Base-by-base conservation (phyloP, 2,113 vertebrate species). In the Lampris megalopsis region DNA sequence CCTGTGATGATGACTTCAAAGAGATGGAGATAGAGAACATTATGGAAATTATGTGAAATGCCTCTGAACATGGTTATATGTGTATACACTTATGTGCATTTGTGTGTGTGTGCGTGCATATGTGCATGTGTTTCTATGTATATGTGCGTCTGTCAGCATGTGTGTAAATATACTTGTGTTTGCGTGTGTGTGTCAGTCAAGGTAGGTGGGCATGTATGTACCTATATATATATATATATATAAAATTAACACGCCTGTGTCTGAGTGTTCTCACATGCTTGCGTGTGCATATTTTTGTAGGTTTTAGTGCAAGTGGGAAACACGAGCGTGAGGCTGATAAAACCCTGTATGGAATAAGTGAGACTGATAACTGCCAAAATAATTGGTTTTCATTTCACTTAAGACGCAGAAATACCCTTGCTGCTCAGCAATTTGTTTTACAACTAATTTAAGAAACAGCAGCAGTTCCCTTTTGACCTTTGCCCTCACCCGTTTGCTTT, bases 381-480 rank as follows among this genome's bases (percentile, higher is more conserved):
- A 84, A 86, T 64, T 41, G 59, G 24, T 79, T 81, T 77, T 48
- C 50, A 53, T 63, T 53, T 63, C 57, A 81, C n/a, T 84, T 81
- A 40, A 72, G 42, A 45, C 37, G 6, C 9, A 73, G 48, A 36
- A 87, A 87, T 49, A 88, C 84, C 75, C 80, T 35, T 68, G 68
- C 54, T 45, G 68, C 73, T 58, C 42, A 75, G 68, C 38, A 85
- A 79, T 92, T 89, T 88, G 77, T 49, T 90, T 88, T 80, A 89
- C 59, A 79, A 70, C 62, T 56, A 68, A 59, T 79, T 66, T 75
- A 74, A 71, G 84, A 60, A 88, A 85, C 71, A 87, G 79, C 71
- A 64, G 60, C 36, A 9, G 10, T 60, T 42, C 80, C 69, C 82
- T 76, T 75, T 72, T 77, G 77, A 91, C 86, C 91, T 89, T 81